A percentile compares a stretch with the other conserved stretches of the same genome.
Conservation (phyloP, 2,797 vertebrate species). For the Coendou prehensilis region DNA sequence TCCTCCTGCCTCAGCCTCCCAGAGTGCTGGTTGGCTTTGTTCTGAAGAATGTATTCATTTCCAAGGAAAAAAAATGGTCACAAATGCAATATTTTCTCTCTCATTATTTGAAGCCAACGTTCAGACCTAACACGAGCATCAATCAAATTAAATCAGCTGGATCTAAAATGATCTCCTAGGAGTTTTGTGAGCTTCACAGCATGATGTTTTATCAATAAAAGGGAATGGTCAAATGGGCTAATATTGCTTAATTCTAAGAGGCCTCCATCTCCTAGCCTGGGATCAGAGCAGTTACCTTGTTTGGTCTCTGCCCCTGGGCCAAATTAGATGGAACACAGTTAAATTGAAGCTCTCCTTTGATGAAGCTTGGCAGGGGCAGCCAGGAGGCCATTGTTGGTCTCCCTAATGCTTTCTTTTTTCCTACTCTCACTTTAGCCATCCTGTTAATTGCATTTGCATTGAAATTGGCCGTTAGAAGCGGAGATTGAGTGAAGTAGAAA, state of each 20-base stretch:
- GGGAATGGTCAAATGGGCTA: constrained; percentile 36
- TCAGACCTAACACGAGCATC: constrained; percentile 47
- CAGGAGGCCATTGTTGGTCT: constrained; percentile 69
- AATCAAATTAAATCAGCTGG: constrained; percentile 72
- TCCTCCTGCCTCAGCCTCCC: not conserved
- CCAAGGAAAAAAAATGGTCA: constrained; percentile 39
- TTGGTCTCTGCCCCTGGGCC: not conserved
- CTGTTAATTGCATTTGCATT: constrained; percentile 60
- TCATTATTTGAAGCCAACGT: constrained; percentile 66
- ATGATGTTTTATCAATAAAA: constrained; percentile 65
- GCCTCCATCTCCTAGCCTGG: not conserved
- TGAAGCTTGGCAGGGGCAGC: constrained; percentile 66
- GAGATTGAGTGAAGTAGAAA: constrained; percentile 22
- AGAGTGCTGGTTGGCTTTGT: constrained; percentile 17
- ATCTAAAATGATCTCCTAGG: constrained; percentile 56
- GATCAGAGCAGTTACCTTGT: constrained; percentile 1
- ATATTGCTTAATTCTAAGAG: constrained; percentile 61
- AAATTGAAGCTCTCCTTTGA: not conserved
- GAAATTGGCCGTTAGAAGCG: constrained; percentile 71
- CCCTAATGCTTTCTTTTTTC: constrained; percentile 71
- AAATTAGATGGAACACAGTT: not conserved
- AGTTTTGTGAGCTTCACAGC: constrained; percentile 10
- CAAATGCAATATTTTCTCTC: not conserved
- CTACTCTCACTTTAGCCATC: constrained; percentile 18
- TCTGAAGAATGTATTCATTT: constrained; percentile 56